These are phyloP conservation scores for Trogon melanurus DNA, from an alignment of 2,113 vertebrate genomes.

Conservation along the genomic window DNA sequence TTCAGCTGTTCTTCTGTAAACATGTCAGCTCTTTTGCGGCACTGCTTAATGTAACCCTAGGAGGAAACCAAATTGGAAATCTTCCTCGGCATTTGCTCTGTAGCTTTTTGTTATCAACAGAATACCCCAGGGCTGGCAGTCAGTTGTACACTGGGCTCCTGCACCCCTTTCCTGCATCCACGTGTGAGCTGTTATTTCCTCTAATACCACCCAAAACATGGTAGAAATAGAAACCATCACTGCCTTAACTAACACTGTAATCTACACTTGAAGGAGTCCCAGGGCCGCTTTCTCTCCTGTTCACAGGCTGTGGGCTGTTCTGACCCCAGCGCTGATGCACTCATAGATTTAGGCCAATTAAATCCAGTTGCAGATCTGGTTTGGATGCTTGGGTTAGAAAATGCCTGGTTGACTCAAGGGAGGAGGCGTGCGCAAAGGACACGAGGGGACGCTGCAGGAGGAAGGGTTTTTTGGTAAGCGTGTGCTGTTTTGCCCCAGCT, in stretches of 20 bases:
- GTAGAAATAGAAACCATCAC: not conserved
- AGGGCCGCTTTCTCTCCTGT: not conserved
- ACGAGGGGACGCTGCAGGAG: not conserved
- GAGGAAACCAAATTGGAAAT: not conserved
- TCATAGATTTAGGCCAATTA: not conserved
- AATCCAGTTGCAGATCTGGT: not conserved
- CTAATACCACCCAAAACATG: not conserved
- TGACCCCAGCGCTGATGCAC: not conserved
- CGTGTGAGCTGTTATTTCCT: not conserved
- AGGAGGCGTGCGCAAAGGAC: not conserved
- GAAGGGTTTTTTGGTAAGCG: not conserved
- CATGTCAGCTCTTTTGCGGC: conserved; percentile 92
- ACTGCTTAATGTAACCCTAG: conserved; percentile 96
- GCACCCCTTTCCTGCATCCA: not conserved
- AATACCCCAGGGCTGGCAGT: not conserved
- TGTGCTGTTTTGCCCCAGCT: not conserved
- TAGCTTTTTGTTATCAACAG: not conserved
- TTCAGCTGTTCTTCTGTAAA: conserved; percentile 92
- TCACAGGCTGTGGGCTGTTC: not conserved
- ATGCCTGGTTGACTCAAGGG: not conserved
- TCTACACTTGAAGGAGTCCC: not conserved
- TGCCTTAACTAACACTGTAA: not conserved
- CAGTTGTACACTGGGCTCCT: not conserved
- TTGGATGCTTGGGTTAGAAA: not conserved
- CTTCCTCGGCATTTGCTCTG: not conserved